Conservation (phyloP, 2,888 invertebrate genomes). For the Apamea epomidion region DNA sequence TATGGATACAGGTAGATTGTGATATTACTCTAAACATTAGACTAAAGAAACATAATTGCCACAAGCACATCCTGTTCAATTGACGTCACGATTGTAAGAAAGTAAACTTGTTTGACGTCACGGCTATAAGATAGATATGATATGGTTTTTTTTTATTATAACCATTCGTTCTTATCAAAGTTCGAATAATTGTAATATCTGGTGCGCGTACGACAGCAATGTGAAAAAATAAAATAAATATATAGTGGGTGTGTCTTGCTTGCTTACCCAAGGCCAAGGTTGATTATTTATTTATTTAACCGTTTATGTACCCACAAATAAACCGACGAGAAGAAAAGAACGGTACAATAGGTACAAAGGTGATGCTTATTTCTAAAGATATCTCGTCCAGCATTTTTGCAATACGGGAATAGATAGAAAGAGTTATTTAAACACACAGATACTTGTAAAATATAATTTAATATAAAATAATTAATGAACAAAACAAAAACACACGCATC, state of each 20-base stretch:
- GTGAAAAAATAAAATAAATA: neutral
- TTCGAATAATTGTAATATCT: slow-evolving; percentile 21
- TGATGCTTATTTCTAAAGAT: neutral
- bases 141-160: slow-evolving; percentile 1
- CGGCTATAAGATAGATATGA: slow-evolving; percentile 1
- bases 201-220: neutral
- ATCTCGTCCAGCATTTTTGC: neutral
- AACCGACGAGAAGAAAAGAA: neutral
- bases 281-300: neutral
- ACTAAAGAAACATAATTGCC: neutral
- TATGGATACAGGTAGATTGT: neutral
- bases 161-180: slow-evolving; percentile 4
- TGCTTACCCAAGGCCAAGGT: neutral
- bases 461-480: too few species aligned
- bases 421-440: neutral
- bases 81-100: slow-evolving; percentile 24
- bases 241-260: slow-evolving; percentile 16
- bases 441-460: neutral
- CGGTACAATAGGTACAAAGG: neutral
- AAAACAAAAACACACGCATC: too few species aligned
- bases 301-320: neutral
- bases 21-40: neutral
- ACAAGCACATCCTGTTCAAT: slow-evolving; percentile 22
- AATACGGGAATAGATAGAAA: neutral
- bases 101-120: slow-evolving; percentile 34